Evolutionary conservation across 2,888 invertebrate species (phyloP), one percentile per base, ranked within the genome.

Genomic region (Drosophila mulleri): DNA sequence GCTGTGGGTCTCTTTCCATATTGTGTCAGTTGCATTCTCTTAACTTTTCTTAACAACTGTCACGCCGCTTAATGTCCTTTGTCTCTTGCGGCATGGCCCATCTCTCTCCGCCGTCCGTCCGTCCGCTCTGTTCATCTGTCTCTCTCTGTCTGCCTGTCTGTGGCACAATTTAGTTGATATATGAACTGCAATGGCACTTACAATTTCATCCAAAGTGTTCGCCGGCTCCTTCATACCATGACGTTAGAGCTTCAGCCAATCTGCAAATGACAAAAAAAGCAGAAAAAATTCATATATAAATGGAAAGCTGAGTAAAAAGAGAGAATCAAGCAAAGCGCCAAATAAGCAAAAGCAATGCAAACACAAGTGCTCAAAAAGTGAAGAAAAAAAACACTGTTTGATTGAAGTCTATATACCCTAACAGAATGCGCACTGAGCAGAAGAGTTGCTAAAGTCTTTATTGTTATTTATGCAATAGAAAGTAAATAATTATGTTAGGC

Each of bases 171-270:
- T 50, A 60, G 71, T 71, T 71, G 64, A 67, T 58, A 63, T 66
- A 65, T 50, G 54, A 64, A 63, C 69, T 74, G 70, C 64, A 59
- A 59, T 42, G 52, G 72, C 75, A 94, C 96, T 94, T 94, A 96
- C 96, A 96, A 95, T 95, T 95, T 96, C 96, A 94, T 95, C 95
- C 94, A 96, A 95, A 94, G 95, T 95, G 94, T 96, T 96, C 94
- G 96, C 96, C 94, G 96, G 96, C 95, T 96, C 96, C 96, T 96
- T 96, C 96, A 96, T 96, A 96, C 96, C 96, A 96, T 96, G 95
- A 95, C 96, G 94, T 95, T 89, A 65, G 82, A 95, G 94, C 94
- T 95, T 78, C 89, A 73, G 75, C 75, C 83, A 90, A 94, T 95
- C 96, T 96, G 94, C 58, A 70, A 95, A 95, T 91, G 93, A 88